These are phyloP conservation scores for Morus bassanus DNA, from an alignment of 2,797 vertebrate genomes.

Conservation along the genomic window DNA sequence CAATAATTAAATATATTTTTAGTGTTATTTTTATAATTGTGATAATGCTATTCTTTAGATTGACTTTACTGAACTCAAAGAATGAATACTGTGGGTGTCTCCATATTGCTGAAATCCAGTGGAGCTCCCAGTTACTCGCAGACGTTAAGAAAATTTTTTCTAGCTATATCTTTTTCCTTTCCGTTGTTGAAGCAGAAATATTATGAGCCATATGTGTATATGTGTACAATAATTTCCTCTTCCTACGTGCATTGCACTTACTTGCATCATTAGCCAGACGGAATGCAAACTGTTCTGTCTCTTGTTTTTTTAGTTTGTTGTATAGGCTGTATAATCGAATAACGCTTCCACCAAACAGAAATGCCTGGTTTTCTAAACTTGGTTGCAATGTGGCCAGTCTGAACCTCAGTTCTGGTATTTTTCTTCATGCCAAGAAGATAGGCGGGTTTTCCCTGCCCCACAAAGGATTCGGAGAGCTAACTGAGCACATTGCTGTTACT, in stretches of 20 bases:
- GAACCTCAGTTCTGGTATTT: not conserved
- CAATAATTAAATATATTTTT: not conserved
- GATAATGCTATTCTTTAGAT: not conserved
- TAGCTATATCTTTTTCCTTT: not conserved
- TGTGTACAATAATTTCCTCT: constrained; percentile 49
- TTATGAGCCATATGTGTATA: not conserved
- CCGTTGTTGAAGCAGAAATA: constrained; percentile 37
- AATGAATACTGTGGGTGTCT: not conserved
- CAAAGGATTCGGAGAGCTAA: not conserved
- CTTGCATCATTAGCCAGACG: constrained; percentile 36
- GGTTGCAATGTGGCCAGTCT: not conserved
- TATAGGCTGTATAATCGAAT: not conserved
- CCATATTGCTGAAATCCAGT: fast-evolving
- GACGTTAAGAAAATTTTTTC: not conserved
- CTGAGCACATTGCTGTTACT: not conserved
- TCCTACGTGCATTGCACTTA: not conserved
- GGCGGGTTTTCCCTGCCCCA: fast-evolving
- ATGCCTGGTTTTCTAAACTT: not conserved
- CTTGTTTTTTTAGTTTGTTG: not conserved
- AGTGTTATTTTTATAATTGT: not conserved
- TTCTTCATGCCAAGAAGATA: not conserved
- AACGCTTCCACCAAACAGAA: not conserved
- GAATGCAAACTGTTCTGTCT: constrained; percentile 40
- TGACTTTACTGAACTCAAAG: not conserved
- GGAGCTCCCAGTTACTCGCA: not conserved